Evolutionary conservation across 1,140 invertebrate species (phyloP), one percentile per base, ranked within the genome.

Genomic region (Neuroterus valhalla): DNA sequence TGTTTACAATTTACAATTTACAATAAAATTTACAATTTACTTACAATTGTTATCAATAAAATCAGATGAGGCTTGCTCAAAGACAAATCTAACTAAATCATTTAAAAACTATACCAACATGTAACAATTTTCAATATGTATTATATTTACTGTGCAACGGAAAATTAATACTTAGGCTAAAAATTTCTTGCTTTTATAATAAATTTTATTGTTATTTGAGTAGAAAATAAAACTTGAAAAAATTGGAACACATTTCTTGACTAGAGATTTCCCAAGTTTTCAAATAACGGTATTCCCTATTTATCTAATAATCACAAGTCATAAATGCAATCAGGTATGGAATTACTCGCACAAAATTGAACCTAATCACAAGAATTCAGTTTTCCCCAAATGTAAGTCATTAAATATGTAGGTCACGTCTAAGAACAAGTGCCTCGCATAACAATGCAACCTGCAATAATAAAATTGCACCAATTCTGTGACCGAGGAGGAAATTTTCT

Each of bases 381-480:
- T 23, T 11, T 31, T 31, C 4, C 17, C 5, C n/a, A 15, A 62
- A 62, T 62, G 52, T 26, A 14, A 21, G 3, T 26, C 15, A 62
- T 14, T 8, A 21, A 31, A 26, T 15, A 62, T 26, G 23, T 31
- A 62, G 23, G 52, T 62, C 52, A 62, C 14, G 14, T 52, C 21
- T 12, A 19, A 21, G 12, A 52, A 52, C 23, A 52, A 52, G 23
- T 23, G 17, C 12, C 19, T 21, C 50, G 12, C 17, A 6, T 50
- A 17, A 50, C 48, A 19, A 21, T 21, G 19, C 50, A 52, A 17
- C 23, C 50, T 52, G 2, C 21, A 62, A 62, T 12, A 62, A 62
- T 15, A 62, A 62, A 62, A 31, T 15, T 62, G 14, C 21, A 62
- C 10, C 12, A 62, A 26, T 62, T 62, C 31, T 31, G 52, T 62